These are phyloP conservation scores for Euschistus heros DNA, from an alignment of 1,140 invertebrate species.

Conservation along the genomic window DNA sequence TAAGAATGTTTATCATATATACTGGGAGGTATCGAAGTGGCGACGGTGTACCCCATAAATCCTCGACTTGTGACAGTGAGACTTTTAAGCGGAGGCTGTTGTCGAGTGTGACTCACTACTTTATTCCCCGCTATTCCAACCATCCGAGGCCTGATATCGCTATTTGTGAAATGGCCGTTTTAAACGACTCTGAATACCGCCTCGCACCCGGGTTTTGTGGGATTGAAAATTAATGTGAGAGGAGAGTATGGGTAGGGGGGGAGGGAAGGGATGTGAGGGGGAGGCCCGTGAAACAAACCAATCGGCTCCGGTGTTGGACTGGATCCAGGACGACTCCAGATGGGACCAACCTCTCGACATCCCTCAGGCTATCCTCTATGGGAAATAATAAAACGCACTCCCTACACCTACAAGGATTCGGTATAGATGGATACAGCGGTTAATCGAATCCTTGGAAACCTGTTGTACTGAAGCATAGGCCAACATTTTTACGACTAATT, in stretches of 20 bases:
- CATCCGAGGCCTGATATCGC: not conserved
- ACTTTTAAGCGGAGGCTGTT: no score
- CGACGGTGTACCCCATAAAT: no score
- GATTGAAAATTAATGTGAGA: slow-evolving; percentile 14
- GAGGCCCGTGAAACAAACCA: slow-evolving; percentile 9
- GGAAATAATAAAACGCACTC: slow-evolving; percentile 4
- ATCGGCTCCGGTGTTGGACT: not conserved
- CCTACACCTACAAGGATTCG: not conserved
- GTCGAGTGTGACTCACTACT: no score
- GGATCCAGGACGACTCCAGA: not conserved
- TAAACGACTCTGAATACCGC: slow-evolving; percentile 11
- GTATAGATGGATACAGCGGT: no score
- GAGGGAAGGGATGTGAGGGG: no score
- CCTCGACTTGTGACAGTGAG: no score
- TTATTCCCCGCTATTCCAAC: not conserved
- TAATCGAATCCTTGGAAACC: no score
- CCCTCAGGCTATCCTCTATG: not conserved
- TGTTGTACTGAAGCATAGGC: no score
- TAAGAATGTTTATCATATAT: no score
- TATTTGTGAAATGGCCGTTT: slow-evolving; percentile 15
- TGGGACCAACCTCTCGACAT: not conserved
- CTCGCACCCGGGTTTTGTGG: slow-evolving; percentile 6
- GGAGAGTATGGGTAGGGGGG: not conserved
- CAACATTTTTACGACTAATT: no score
- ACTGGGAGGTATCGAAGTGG: no score